phyloP scores from a whole-genome alignment of 2,113 vertebrate species.

The Ranitomeya imitator region DNA sequence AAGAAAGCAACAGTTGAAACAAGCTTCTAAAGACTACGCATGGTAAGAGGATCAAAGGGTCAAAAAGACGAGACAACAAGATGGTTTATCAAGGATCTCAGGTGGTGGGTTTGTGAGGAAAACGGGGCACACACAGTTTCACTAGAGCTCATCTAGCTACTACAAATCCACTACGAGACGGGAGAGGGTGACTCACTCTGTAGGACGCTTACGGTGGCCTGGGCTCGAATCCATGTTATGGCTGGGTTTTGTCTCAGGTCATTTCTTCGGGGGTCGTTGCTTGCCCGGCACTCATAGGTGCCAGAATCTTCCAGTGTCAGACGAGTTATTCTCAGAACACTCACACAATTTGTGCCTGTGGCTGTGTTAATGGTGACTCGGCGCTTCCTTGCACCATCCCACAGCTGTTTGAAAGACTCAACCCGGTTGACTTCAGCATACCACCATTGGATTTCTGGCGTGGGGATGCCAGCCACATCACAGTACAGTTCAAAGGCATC shows the following conservation, averaged over 20 bases:
- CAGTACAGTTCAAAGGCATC: constrained; percentile 99
- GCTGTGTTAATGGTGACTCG: constrained; percentile 96
- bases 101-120: constrained; percentile 54
- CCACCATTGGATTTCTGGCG: constrained; percentile 99
- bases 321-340: constrained; percentile 92
- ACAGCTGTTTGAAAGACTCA: constrained; percentile 99
- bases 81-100: constrained; percentile 40
- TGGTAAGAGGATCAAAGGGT: constrained; percentile 61
- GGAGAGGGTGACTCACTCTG: constrained; percentile 91
- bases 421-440: constrained; percentile 96
- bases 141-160: constrained; percentile 81
- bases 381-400: constrained; percentile 93
- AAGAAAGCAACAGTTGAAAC: constrained; percentile 65
- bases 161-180: constrained; percentile 82
- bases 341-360: constrained; percentile 93
- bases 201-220: constrained; percentile 98
- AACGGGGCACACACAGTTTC: constrained; percentile 66
- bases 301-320: constrained; percentile 97
- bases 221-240: constrained; percentile 98
- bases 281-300: constrained; percentile 98
- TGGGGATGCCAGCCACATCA: constrained; percentile 95
- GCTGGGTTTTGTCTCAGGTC: constrained; percentile 96
- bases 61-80: constrained; percentile 62
- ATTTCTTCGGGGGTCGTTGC: constrained; percentile 97
- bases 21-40: constrained; percentile 65